Percentiles rank a stretch among this genome's conserved stretches.
Conservation (phyloP, 2,888 invertebrate species). For the Siphlonurus alternatus region DNA sequence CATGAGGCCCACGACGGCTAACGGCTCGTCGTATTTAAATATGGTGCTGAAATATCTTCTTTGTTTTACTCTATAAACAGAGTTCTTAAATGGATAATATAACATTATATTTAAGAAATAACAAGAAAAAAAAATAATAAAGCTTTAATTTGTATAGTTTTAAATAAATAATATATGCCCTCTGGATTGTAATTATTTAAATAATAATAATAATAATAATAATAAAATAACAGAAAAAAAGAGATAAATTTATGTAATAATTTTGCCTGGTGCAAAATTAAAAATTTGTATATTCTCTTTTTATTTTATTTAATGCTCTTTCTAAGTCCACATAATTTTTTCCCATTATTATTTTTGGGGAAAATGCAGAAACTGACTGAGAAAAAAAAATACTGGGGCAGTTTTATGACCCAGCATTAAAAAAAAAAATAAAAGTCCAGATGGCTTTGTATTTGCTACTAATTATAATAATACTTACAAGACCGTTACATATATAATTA, state of each 20-base stretch:
- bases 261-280: not conserved
- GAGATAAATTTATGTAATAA: no score
- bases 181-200: not conserved
- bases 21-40: no score
- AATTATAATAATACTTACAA: no score
- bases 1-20: not conserved
- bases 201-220: not conserved
- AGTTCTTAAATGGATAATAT: not conserved
- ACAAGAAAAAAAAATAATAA: not conserved
- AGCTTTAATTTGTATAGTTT: not conserved
- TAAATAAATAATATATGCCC: not conserved
- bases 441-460: no score
- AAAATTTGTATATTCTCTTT: no score
- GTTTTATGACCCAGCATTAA: not conserved
- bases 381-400: not conserved
- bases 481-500: not conserved
- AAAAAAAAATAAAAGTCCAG: no score
- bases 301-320: not conserved
- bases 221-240: no score
- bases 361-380: no score
- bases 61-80: no score
- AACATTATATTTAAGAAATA: not conserved
- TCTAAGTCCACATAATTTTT: no score
- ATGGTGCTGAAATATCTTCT: no score
- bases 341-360: no score